A percentile compares a stretch with the other conserved stretches of the same genome.
Evolutionary conservation across 2,888 invertebrate genomes (phyloP).

Genomic region (Corbicula japonica): DNA sequence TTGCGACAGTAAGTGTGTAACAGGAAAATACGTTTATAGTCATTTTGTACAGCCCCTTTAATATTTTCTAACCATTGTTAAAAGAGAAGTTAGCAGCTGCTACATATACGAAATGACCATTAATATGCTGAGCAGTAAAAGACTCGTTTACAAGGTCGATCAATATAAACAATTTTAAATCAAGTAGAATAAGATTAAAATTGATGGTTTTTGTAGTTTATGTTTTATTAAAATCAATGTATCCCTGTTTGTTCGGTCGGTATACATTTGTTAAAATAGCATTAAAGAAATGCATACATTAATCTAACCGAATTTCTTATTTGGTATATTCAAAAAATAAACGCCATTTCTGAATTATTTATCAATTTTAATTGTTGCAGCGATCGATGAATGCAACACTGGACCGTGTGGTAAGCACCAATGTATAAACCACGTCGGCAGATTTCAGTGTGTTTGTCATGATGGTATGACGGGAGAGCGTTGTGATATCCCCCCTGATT

Average conservation of each 20-base stretch:
- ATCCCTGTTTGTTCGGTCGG: not conserved
- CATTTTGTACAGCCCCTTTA: not conserved
- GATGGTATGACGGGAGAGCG: constrained; percentile 5
- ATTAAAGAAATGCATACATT: not conserved
- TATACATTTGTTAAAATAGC: not conserved
- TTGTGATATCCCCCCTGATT: constrained; percentile 22
- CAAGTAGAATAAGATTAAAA: not conserved
- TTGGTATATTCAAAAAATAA: not conserved
- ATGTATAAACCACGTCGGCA: constrained; percentile 18
- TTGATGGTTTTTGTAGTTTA: not conserved
- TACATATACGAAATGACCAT: too few relatives aligned
- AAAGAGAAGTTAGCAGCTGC: too few relatives aligned
- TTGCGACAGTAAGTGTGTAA: constrained; percentile 19
- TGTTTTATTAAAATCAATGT: not conserved
- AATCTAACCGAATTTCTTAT: not conserved
- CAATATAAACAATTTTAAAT: not conserved
- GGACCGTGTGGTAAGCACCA: constrained; percentile 17
- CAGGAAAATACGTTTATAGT: not conserved
- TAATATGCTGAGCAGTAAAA: too few relatives aligned
- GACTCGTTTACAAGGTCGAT: too few relatives aligned
- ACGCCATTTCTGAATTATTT: not conserved
- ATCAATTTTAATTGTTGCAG: constrained; percentile 1
- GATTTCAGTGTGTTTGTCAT: constrained; percentile 16
- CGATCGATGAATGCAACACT: constrained; percentile 10
- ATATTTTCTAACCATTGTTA: too few relatives aligned